Conservation (phyloP, 2,797 vertebrate genomes). For the Hyperoplus lanceolatus region DNA sequence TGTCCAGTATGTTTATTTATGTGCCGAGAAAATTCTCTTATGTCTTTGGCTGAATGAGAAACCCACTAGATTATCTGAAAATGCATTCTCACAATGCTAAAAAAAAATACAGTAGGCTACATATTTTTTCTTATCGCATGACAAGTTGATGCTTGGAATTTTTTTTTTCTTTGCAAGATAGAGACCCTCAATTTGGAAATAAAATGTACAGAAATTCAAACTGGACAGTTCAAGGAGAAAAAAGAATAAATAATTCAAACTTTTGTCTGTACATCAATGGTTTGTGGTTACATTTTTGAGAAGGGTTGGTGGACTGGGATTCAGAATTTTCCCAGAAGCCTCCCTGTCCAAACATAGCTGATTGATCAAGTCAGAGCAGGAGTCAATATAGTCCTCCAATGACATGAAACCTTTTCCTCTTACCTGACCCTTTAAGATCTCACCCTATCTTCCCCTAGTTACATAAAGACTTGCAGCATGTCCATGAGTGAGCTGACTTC, state of each 20-base stretch:
- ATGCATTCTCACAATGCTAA: too few species aligned
- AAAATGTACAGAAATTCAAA: neutral
- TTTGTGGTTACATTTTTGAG: neutral
- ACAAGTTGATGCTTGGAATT: neutral
- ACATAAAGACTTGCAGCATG: slow-evolving; percentile 69
- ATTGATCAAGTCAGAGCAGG: neutral
- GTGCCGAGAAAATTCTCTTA: neutral
- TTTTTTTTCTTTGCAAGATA: neutral
- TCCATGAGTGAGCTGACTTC: slow-evolving; percentile 46
- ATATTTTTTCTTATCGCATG: too few species aligned
- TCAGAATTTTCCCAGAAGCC: neutral
- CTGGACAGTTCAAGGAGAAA: neutral
- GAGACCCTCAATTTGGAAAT: too few species aligned
- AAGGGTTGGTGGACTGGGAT: neutral
- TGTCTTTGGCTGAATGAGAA: neutral
- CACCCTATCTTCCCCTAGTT: slow-evolving; percentile 40
- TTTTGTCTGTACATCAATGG: neutral
- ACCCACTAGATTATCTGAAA: too few species aligned
- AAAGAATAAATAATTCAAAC: neutral
- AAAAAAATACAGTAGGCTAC: too few species aligned
- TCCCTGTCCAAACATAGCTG: neutral
- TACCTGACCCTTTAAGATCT: neutral
- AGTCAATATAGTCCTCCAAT: neutral
- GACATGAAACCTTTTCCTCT: slow-evolving; percentile 9
- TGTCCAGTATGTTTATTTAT: neutral